A percentile compares a stretch with the other conserved stretches of the same genome.
Conservation (phyloP, 1,140 invertebrate species). For the Polypedilum vanderplanki region DNA sequence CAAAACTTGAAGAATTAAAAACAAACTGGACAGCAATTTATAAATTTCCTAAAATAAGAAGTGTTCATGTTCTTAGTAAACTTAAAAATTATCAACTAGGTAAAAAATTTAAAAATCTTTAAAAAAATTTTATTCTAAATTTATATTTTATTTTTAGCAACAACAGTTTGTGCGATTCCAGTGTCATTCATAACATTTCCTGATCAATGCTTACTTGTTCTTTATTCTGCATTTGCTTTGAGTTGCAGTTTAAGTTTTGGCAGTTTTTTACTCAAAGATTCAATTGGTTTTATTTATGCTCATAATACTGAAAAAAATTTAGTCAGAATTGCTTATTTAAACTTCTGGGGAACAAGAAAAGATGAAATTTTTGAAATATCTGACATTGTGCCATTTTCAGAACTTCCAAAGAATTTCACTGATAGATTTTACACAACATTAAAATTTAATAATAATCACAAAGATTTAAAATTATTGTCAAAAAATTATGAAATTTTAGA, state of each 20-base stretch:
- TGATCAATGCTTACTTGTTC: constrained; percentile 27
- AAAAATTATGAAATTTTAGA: neutral
- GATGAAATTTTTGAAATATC: constrained; percentile 36
- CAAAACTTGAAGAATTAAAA: neutral
- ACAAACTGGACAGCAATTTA: constrained; percentile 34
- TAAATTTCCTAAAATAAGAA: constrained; percentile 36
- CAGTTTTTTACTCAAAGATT: constrained; percentile 45
- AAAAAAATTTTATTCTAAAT: no score
- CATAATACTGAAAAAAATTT: constrained; percentile 46
- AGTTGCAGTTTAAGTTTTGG: constrained; percentile 40
- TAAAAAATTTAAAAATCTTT: no score
- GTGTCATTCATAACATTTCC: neutral
- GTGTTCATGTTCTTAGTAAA: constrained; percentile 34
- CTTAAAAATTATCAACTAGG: constrained; percentile 36
- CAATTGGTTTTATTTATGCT: constrained; percentile 51
- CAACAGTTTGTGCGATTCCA: constrained; percentile 32
- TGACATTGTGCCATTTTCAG: constrained; percentile 3
- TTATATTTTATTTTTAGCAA: neutral
- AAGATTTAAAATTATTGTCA: neutral
- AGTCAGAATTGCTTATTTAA: constrained; percentile 48
- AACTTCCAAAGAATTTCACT: neutral
- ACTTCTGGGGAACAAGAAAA: constrained; percentile 51
- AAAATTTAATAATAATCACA: constrained; percentile 20
- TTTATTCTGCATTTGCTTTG: constrained; percentile 45
- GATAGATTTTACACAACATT: neutral